phyloP scores from a whole-genome alignment of 23 tunicate species.

The Phallusia fumigata region DNA sequence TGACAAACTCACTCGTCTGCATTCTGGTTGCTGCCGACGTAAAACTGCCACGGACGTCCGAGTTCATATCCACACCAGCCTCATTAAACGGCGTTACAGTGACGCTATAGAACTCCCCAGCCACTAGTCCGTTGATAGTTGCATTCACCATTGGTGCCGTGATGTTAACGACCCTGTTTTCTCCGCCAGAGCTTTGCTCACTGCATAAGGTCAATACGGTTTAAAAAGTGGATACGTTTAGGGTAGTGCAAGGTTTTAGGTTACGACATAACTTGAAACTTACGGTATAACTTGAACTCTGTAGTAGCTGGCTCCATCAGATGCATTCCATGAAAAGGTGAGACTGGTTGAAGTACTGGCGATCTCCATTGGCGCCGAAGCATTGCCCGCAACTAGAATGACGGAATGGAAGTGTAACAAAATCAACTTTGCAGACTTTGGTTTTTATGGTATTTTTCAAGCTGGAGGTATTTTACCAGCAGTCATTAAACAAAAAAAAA shows the following conservation, averaged over 20 bases:
- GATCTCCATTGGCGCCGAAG: conserved; percentile 12
- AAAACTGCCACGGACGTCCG: background rate
- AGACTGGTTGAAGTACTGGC: background rate
- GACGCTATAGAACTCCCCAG: conserved; percentile 7
- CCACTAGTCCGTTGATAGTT: background rate
- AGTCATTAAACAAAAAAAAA: no score
- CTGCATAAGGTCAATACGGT: no score
- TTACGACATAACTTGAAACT: background rate
- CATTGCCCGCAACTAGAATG: conserved; percentile 4
- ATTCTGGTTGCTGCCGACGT: background rate
- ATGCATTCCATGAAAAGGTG: conserved; percentile 7
- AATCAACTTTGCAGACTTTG: no score
- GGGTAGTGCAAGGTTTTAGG: no score
- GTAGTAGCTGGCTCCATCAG: conserved; percentile 30
- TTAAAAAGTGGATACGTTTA: no score
- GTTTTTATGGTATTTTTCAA: no score
- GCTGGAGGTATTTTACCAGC: no score
- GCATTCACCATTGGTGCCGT: background rate
- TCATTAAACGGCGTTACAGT: conserved; percentile 18
- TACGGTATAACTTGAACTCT: background rate
- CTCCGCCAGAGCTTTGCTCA: no score
- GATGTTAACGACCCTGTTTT: background rate
- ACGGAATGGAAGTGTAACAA: background rate
- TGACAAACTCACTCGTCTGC: conserved; percentile 16
- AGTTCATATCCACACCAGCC: background rate